Evolutionary conservation across 2,888 invertebrate species (phyloP).

Genomic region (Branchipolynoe longqiensis): DNA sequence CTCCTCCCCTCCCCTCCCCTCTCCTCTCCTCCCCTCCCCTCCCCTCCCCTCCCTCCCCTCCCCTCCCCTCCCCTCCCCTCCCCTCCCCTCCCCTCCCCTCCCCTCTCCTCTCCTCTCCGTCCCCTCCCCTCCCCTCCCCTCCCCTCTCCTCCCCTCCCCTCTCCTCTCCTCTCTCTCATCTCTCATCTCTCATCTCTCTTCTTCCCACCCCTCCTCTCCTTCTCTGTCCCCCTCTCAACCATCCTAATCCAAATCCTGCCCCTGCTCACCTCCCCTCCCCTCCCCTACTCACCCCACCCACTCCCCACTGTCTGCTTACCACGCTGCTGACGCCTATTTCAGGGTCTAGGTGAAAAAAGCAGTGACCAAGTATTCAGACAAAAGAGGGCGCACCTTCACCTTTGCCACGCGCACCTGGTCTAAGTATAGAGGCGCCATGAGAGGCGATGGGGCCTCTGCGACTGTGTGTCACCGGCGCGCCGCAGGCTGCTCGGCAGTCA

Average conservation of each 20-base stretch:
- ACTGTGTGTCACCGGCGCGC: neutral
- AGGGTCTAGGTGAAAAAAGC: conserved; percentile 12
- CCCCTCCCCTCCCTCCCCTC: neutral
- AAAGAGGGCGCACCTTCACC: conserved; percentile 21
- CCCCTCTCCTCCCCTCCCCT: neutral
- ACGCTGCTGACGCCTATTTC: neutral
- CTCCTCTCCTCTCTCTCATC: neutral
- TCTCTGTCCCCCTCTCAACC: neutral
- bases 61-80: neutral
- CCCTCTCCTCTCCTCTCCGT: neutral
- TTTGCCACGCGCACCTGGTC: neutral
- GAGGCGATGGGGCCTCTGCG: neutral
- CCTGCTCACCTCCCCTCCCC: neutral
- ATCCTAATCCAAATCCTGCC: too few species aligned
- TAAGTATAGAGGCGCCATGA: conserved; percentile 4
- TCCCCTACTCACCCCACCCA: neutral
- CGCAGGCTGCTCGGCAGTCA: neutral
- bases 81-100: neutral
- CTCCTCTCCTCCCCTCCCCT: neutral
- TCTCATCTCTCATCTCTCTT: neutral
- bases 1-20: neutral
- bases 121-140: neutral
- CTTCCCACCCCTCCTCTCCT: neutral
- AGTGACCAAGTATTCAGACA: conserved; percentile 32
- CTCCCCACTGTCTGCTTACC: neutral